These are phyloP conservation scores for Xiphophorus maculatus DNA, from an alignment of 2,113 vertebrate genomes.

Conservation along the genomic window DNA sequence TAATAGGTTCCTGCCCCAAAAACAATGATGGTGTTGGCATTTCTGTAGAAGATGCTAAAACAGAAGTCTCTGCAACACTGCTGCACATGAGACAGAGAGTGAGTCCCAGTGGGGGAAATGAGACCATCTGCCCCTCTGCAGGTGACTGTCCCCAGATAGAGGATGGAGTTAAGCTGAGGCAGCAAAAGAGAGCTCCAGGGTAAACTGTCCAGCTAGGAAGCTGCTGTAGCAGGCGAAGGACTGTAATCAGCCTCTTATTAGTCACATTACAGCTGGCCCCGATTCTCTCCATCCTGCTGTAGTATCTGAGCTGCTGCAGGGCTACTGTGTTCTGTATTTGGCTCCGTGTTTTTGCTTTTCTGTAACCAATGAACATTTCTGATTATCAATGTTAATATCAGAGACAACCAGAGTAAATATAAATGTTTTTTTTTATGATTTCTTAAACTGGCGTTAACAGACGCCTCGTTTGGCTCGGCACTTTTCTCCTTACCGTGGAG, in stretches of 20 bases:
- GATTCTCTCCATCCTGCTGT: constrained; percentile 11
- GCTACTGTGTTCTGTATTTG: background rate
- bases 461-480: too few species aligned
- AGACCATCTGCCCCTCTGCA: constrained; percentile 80
- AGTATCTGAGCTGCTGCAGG: constrained; percentile 19
- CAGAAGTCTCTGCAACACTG: constrained; percentile 31
- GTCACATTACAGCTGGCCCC: constrained; percentile 29
- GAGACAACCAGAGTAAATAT: background rate
- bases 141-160: constrained; percentile 74
- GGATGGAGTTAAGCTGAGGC: constrained; percentile 74
- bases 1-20: too few species aligned
- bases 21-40: background rate
- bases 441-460: background rate
- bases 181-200: constrained; percentile 71
- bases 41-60: constrained; percentile 14
- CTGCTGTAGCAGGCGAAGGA: constrained; percentile 59
- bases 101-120: constrained; percentile 63
- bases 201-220: constrained; percentile 63
- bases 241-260: constrained; percentile 36
- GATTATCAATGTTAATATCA: background rate
- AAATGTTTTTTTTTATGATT: background rate
- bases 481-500: too few species aligned
- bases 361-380: background rate
- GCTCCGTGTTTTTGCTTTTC: background rate
- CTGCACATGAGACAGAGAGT: constrained; percentile 41